Conservation (phyloP, 37 sponge, comb jelly and placozoan genomes). For the Chondrilla cf. caribensis region DNA sequence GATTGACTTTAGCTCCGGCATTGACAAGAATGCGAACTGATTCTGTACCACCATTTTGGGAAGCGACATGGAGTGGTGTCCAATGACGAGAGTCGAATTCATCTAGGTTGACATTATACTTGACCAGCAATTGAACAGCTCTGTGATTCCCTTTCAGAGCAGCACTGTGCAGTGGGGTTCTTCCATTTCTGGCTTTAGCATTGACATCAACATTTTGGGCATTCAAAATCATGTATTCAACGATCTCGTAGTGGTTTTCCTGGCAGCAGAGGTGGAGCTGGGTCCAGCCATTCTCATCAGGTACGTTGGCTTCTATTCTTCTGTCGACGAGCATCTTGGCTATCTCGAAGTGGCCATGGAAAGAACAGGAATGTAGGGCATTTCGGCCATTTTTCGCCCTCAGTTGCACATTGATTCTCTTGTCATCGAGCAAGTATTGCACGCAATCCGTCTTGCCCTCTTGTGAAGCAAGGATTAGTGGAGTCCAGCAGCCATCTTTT, state of each 20-base stretch:
- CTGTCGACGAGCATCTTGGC: too few relatives aligned
- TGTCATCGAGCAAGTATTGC: too few relatives aligned
- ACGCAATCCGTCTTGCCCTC: too few relatives aligned
- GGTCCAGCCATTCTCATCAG: constrained; percentile 76
- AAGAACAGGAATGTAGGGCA: too few relatives aligned
- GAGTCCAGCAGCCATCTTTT: too few relatives aligned
- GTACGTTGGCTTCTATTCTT: too few relatives aligned
- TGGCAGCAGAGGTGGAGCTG: constrained; percentile 68
- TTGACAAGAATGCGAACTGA: constrained; percentile 46
- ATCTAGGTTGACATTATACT: constrained; percentile 29
- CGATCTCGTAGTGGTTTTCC: constrained; percentile 65
- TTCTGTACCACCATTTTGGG: constrained; percentile 50
- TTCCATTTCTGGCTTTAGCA: constrained; percentile 49
- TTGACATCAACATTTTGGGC: constrained; percentile 14
- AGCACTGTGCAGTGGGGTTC: too few relatives aligned
- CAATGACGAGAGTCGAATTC: constrained; percentile 47
- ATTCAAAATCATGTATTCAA: constrained; percentile 19
- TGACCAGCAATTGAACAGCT: constrained; percentile 41
- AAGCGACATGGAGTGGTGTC: constrained; percentile 69
- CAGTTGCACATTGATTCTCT: too few relatives aligned
- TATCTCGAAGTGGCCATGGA: too few relatives aligned
- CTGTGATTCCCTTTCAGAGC: too few relatives aligned
- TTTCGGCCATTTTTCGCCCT: too few relatives aligned
- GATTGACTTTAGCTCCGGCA: constrained; percentile 38
- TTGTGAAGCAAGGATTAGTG: too few relatives aligned